These are phyloP conservation scores for Orussus abietinus DNA, from an alignment of 1,140 invertebrate species.

Conservation along the genomic window DNA sequence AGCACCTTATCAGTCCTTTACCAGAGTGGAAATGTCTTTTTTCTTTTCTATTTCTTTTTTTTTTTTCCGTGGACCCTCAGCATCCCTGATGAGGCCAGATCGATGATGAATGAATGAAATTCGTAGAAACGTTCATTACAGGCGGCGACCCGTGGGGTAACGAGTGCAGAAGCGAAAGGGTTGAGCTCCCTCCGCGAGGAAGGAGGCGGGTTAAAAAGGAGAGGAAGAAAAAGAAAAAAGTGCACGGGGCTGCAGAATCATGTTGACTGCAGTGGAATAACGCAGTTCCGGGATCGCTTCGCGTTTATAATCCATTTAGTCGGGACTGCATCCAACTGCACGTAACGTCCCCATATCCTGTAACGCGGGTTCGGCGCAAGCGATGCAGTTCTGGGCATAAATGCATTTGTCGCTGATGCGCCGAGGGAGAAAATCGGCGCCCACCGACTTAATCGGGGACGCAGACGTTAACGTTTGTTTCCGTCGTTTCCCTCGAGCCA, in stretches of 20 bases:
- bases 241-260: conserved; percentile 35
- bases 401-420: conserved; percentile 41
- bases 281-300: conserved; percentile 36
- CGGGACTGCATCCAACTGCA: conserved; percentile 32
- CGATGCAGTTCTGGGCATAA: conserved; percentile 34
- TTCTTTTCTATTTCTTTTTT: no score
- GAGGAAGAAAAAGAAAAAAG: conserved; percentile 20
- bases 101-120: no score
- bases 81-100: no score
- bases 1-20: no score
- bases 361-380: conserved; percentile 14
- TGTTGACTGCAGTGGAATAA: conserved; percentile 50
- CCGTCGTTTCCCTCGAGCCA: no score
- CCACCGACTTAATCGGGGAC: conserved; percentile 3
- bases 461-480: no score
- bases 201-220: conserved; percentile 9
- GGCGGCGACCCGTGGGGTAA: no score
- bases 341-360: conserved; percentile 4
- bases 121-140: no score
- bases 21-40: no score
- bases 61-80: no score
- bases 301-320: conserved; percentile 44
- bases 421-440: conserved; percentile 23
- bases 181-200: conserved; percentile 14
- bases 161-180: no score